Conservation (phyloP, 2,888 invertebrate genomes). For the Drosophila ezoana region DNA sequence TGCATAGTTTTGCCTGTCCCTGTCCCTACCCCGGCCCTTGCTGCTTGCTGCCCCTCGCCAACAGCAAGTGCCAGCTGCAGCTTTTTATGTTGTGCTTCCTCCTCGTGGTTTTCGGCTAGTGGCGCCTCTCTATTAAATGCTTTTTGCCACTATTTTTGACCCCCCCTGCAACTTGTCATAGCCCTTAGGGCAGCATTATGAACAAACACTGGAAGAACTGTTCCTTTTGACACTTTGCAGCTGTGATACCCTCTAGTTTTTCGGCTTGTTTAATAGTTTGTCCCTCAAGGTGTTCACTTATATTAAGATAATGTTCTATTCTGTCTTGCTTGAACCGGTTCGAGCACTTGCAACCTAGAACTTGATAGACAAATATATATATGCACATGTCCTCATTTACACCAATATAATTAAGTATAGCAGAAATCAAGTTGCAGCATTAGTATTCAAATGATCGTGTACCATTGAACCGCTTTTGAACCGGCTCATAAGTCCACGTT, state of each 20-base stretch:
- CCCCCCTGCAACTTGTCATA: constrained; percentile 40
- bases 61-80: constrained; percentile 7
- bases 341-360: neutral
- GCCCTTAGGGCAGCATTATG: constrained; percentile 44
- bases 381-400: no score
- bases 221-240: constrained; percentile 10
- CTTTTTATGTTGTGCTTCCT: constrained; percentile 15
- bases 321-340: neutral
- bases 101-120: neutral
- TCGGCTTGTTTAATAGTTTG: no score
- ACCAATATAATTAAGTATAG: no score
- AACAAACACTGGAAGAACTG: constrained; percentile 22
- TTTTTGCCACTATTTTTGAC: constrained; percentile 42
- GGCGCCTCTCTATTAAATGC: constrained; percentile 49
- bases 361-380: neutral
- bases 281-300: no score
- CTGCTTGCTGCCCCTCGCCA: neutral
- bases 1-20: constrained; percentile 15
- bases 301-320: no score
- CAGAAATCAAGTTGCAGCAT: no score
- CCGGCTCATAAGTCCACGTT: no score
- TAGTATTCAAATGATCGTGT: no score
- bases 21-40: neutral
- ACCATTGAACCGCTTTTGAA: no score
- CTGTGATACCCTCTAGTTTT: constrained; percentile 12